Conservation (phyloP, 2,888 invertebrate genomes). For the Standfussiana lucernea region DNA sequence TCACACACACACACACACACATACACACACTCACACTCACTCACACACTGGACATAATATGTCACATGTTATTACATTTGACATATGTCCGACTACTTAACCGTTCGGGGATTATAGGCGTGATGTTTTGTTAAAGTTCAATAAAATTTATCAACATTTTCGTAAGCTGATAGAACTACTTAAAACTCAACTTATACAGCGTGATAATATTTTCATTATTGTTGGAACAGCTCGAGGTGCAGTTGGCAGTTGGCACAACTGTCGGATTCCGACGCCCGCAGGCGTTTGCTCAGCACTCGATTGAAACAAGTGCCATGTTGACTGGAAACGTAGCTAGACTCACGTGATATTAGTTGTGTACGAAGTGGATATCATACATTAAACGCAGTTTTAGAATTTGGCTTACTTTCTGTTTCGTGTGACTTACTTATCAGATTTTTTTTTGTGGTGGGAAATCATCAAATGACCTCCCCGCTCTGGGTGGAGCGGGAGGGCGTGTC, state of each 20-base stretch:
- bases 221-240: slow-evolving; percentile 9
- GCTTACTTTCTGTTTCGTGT: not conserved
- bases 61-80: no score
- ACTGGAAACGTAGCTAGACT: not conserved
- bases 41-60: no score
- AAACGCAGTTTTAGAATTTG: not conserved
- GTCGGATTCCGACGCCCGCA: slow-evolving; percentile 1
- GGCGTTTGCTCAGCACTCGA: slow-evolving; percentile 39
- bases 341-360: not conserved
- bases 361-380: not conserved
- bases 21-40: no score
- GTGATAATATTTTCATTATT: slow-evolving; percentile 35
- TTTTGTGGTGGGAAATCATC: no score
- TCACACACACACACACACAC: no score
- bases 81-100: no score
- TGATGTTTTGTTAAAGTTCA: not conserved
- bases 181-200: not conserved
- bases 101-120: not conserved
- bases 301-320: slow-evolving; percentile 44
- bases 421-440: not conserved
- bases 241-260: slow-evolving; percentile 35
- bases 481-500: no score
- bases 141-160: not conserved
- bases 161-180: not conserved
- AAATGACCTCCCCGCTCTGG: no score